These are phyloP conservation scores for Dysidea cf. avara DNA, from an alignment of 37 sponge, comb jelly and placozoan species.

Conservation along the genomic window DNA sequence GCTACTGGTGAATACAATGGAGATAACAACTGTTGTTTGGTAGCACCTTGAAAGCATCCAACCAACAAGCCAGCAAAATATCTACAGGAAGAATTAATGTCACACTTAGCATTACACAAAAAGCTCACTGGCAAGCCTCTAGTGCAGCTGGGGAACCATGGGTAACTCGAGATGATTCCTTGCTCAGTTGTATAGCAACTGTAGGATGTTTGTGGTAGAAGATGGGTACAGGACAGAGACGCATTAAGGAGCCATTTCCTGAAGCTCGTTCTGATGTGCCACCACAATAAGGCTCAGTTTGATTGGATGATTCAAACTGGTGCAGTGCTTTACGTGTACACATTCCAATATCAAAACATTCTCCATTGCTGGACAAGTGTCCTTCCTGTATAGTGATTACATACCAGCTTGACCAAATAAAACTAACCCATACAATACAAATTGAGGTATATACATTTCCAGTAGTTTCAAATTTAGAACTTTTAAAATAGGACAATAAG, in stretches of 20 bases:
- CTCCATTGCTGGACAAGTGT: constrained; percentile 76
- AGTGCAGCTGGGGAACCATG: constrained; percentile 68
- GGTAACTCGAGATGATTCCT: constrained; percentile 56
- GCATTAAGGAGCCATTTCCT: constrained; percentile 87
- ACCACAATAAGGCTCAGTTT: constrained; percentile 56
- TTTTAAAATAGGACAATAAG: too few relatives aligned
- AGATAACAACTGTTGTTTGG: constrained; percentile 81
- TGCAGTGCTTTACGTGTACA: constrained; percentile 50
- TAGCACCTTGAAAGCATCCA: constrained; percentile 70
- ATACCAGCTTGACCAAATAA: too few relatives aligned
- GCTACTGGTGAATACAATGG: constrained; percentile 55
- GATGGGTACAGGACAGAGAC: constrained; percentile 77
- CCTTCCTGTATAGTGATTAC: constrained; percentile 63
- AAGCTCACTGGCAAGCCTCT: constrained; percentile 76
- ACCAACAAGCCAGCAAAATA: constrained; percentile 81
- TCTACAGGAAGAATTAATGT: constrained; percentile 15
- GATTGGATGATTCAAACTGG: constrained; percentile 26
- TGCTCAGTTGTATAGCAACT: constrained; percentile 69
- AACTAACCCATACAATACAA: too few relatives aligned
- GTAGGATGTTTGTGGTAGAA: constrained; percentile 52
- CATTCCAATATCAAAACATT: constrained; percentile 82
- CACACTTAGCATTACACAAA: neutral
- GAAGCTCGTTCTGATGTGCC: constrained; percentile 61
- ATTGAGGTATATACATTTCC: too few relatives aligned
- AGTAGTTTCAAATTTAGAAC: too few relatives aligned